Evolutionary conservation across 1,140 invertebrate species (phyloP), one percentile per base, ranked within the genome.

Genomic region (Drosophila mauritiana): DNA sequence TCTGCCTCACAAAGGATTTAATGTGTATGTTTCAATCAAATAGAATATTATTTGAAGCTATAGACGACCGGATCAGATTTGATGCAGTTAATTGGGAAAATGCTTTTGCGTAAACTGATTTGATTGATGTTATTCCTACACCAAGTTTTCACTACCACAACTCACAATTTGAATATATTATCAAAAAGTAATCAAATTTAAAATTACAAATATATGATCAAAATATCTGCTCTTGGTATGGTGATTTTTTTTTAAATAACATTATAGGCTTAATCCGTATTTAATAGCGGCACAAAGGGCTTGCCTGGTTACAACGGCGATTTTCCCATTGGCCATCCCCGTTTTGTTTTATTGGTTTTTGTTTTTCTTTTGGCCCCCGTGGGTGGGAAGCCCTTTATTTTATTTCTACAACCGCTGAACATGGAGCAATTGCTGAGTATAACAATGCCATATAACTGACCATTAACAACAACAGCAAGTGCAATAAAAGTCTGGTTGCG

Each of bases 401-500:
- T 63, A 52, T 69, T 70, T 48, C 17, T 59, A 48, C 49, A 45
- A 43, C 45, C 58, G 58, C 49, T 48, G 55, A 72, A 49, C 61
- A 77, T 61, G 56, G 57, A 68, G 46, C 73, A 84, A 84, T 84
- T 84, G 81, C 55, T 75, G 72, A 57, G 48, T 53, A 70, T 58
- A 75, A 80, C 59, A 62, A 78, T 75, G 65, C 52, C 57, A 75
- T 72, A 78, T 54, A 72, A 57, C 65, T 72, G 76, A 59, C 76
- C 67, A 78, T 78, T 78, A 78, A 64, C 58, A 72, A 72, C 62
- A 73, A 51, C 40, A 59, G 46, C 51, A 59, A 63, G 37, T 56
- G 82, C 73, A 78, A 86, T 85, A 85, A 85, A 85, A 81, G 63
- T 74, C 73, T 73, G 56, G 82, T 59, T 84, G 65, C 22, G 64